Conservation (phyloP, 2,113 vertebrate genomes). For the Vidua chalybeata region DNA sequence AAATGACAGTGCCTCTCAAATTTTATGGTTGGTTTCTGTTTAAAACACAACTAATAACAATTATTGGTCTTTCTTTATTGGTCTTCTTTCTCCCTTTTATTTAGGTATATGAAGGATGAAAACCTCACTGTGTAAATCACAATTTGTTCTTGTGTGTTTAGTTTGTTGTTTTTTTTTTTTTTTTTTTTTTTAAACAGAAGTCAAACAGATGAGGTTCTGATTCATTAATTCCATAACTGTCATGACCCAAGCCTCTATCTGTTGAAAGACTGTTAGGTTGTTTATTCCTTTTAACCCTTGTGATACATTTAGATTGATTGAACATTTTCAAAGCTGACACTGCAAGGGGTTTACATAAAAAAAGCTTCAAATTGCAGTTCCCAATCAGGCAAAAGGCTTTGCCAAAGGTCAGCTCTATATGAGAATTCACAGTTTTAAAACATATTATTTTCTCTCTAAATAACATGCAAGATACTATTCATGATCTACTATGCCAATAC, state of each 20-base stretch:
- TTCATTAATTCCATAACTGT: not conserved
- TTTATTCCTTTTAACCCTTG: constrained; percentile 42
- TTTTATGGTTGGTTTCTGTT: not conserved
- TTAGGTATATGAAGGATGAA: not conserved
- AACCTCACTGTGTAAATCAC: not conserved
- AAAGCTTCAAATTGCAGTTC: not conserved
- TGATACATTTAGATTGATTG: constrained; percentile 20
- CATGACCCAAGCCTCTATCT: not conserved
- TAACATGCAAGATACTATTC: not conserved
- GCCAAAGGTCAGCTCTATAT: constrained; percentile 3
- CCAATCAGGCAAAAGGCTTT: not conserved
- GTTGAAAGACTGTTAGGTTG: not conserved
- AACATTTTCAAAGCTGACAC: constrained; percentile 40
- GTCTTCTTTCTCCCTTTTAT: not conserved
- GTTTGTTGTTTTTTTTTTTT: not conserved
- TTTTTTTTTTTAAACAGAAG: not conserved
- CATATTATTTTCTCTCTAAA: constrained; percentile 19
- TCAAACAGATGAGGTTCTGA: not conserved
- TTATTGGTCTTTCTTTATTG: not conserved
- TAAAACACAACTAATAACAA: not conserved
- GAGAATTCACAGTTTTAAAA: not conserved
- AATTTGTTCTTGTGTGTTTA: not conserved
- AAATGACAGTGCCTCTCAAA: not conserved
- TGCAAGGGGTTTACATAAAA: not conserved
- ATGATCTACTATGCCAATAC: not conserved